Percentiles rank a stretch among this genome's conserved stretches.
Conservation (phyloP, 1,140 invertebrate species). For the Euura lappo region DNA sequence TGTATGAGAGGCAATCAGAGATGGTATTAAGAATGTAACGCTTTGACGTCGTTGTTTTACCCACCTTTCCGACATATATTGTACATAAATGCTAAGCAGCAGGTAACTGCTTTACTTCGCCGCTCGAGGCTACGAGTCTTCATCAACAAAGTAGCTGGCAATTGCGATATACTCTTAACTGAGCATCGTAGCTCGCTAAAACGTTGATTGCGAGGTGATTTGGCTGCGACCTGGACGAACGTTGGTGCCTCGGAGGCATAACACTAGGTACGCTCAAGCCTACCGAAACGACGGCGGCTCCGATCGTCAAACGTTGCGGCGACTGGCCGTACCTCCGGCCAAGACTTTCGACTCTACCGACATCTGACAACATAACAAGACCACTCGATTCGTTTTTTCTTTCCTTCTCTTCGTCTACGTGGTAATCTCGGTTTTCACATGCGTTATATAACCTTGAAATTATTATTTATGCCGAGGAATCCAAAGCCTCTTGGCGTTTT, state of each 20-base stretch:
- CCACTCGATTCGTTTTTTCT: slow-evolving; percentile 42
- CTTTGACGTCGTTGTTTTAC: slow-evolving; percentile 17
- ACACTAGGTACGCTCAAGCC: slow-evolving; percentile 49
- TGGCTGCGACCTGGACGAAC: slow-evolving; percentile 45
- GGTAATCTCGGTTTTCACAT: slow-evolving; percentile 22
- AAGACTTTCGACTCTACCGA: slow-evolving; percentile 52
- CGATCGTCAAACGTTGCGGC: slow-evolving; percentile 51
- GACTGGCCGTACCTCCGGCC: slow-evolving; percentile 49
- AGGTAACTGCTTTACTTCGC: slow-evolving; percentile 56
- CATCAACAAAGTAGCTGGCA: slow-evolving; percentile 56
- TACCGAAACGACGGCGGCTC: slow-evolving; percentile 55
- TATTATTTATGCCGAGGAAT: too few species aligned
- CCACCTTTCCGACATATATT: slow-evolving; percentile 59
- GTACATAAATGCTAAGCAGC: slow-evolving; percentile 61
- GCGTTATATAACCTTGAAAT: slow-evolving; percentile 9
- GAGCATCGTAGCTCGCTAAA: slow-evolving; percentile 55
- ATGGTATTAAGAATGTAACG: too few species aligned
- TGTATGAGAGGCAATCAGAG: too few species aligned
- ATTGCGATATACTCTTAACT: slow-evolving; percentile 47
- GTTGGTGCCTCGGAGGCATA: slow-evolving; percentile 52
- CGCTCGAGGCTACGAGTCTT: slow-evolving; percentile 54
- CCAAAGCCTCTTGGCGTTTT: too few species aligned
- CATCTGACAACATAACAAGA: slow-evolving; percentile 54
- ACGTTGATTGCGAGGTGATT: slow-evolving; percentile 51
- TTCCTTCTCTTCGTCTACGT: slow-evolving; percentile 26